Conservation (phyloP, 2,888 invertebrate genomes). For the Criorhina ranunculi region DNA sequence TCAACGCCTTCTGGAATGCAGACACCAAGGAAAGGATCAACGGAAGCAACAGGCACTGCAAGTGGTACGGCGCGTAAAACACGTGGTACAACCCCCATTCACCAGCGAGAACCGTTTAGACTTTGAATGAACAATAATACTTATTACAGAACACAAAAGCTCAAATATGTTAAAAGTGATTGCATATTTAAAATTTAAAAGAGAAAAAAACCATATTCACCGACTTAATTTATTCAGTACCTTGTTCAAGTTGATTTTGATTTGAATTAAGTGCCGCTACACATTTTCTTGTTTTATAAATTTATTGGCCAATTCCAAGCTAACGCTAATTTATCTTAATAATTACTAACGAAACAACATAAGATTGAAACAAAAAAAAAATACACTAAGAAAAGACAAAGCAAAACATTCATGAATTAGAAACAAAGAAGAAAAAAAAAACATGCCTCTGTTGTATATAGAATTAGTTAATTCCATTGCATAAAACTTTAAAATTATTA, state of each 20-base stretch:
- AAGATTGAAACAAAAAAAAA: slow-evolving; percentile 44
- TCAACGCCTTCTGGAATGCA: slow-evolving; percentile 85
- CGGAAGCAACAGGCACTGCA: slow-evolving; percentile 80
- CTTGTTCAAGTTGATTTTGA: slow-evolving; percentile 46
- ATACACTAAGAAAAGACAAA: slow-evolving; percentile 58
- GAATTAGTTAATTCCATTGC: slow-evolving; percentile 69
- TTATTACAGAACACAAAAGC: slow-evolving; percentile 78
- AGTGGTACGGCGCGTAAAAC: slow-evolving; percentile 82
- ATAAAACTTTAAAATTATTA: slow-evolving; percentile 64
- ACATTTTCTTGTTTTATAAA: slow-evolving; percentile 12
- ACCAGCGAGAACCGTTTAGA: slow-evolving; percentile 90
- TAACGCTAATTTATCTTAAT: slow-evolving; percentile 52
- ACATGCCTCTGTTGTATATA: slow-evolving; percentile 70
- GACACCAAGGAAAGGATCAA: slow-evolving; percentile 84
- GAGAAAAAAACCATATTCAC: slow-evolving; percentile 63
- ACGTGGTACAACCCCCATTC: slow-evolving; percentile 84
- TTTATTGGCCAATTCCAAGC: slow-evolving; percentile 54
- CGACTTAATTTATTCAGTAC: slow-evolving; percentile 48
- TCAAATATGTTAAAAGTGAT: slow-evolving; percentile 79
- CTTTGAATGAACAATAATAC: slow-evolving; percentile 85
- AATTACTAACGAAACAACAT: slow-evolving; percentile 60
- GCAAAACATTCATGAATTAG: slow-evolving; percentile 54
- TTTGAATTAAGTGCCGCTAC: slow-evolving; percentile 50
- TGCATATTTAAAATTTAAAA: slow-evolving; percentile 71
- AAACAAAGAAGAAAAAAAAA: slow-evolving; percentile 40